Conservation (phyloP, 2,113 vertebrate species). For the Hippocampus guttulatus region DNA sequence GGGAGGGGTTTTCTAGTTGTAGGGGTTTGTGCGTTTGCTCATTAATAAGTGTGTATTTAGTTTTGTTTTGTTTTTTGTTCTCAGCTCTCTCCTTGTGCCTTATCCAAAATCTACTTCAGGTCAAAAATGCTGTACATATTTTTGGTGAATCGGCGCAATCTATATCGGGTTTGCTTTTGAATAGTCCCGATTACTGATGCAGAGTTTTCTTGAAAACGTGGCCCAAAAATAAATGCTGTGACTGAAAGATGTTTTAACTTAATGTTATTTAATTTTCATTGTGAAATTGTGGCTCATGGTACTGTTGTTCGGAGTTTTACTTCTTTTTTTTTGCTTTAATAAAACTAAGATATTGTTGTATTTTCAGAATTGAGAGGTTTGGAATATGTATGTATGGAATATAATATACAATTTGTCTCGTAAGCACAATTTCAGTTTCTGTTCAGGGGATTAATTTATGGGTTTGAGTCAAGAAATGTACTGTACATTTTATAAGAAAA, state of each 20-base stretch:
- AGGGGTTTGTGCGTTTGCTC: constrained; percentile 55
- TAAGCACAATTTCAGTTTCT: constrained; percentile 76
- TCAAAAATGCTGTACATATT: constrained; percentile 79
- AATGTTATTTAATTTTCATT: constrained; percentile 79
- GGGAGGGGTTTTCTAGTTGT: constrained; percentile 67
- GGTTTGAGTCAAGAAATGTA: constrained; percentile 70
- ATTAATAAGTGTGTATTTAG: constrained; percentile 58
- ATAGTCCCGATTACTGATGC: constrained; percentile 35
- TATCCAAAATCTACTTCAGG: constrained; percentile 85
- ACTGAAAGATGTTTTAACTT: constrained; percentile 76
- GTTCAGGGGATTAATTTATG: constrained; percentile 77
- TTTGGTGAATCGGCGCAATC: constrained; percentile 53
- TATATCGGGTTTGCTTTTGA: constrained; percentile 59
- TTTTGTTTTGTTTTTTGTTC: constrained; percentile 48
- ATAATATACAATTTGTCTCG: constrained; percentile 66
- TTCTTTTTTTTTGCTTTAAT: constrained; percentile 59
- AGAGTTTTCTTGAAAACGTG: constrained; percentile 62
- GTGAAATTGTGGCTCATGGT: constrained; percentile 75
- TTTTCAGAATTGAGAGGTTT: constrained; percentile 71
- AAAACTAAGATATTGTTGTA: constrained; percentile 71
- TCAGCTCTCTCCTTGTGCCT: constrained; percentile 87
- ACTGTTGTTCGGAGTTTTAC: constrained; percentile 69
- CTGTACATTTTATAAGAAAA: constrained; percentile 78
- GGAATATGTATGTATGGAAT: constrained; percentile 66
- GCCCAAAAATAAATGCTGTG: constrained; percentile 79